Percentiles rank a stretch among this genome's conserved stretches.
Conservation (phyloP, 2,113 vertebrate genomes). For the Polyodon spathula region DNA sequence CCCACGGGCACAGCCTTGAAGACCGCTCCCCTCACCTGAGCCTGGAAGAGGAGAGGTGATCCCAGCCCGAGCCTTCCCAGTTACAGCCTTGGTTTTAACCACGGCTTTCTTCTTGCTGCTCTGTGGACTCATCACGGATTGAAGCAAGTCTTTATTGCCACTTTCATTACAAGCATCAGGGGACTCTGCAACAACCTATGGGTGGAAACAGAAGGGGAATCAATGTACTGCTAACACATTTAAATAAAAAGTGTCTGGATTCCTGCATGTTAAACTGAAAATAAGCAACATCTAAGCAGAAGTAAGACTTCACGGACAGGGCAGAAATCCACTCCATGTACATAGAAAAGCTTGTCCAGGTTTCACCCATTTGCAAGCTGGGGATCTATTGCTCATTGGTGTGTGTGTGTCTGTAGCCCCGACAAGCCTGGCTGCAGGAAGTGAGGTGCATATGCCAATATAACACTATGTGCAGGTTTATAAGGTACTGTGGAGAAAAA, state of each 20-base stretch:
- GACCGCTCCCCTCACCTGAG: constrained; percentile 49
- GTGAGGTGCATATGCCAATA: too few species aligned
- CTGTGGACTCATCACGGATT: constrained; percentile 65
- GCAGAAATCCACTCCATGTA: too few species aligned
- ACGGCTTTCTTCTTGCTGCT: constrained; percentile 67
- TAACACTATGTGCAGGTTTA: too few species aligned
- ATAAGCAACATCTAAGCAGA: too few species aligned
- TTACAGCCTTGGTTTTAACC: constrained; percentile 69
- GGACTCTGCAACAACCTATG: constrained; percentile 62
- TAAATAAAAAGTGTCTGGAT: not conserved
- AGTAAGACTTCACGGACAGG: too few species aligned
- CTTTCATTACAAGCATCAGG: constrained; percentile 60
- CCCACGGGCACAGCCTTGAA: not conserved
- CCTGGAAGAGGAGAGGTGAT: constrained; percentile 46
- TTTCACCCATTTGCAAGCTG: too few species aligned
- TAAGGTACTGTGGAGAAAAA: too few species aligned
- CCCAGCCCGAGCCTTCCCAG: constrained; percentile 40
- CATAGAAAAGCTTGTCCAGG: too few species aligned
- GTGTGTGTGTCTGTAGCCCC: too few species aligned
- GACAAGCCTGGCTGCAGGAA: too few species aligned
- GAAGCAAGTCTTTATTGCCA: constrained; percentile 60
- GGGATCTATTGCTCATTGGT: too few species aligned
- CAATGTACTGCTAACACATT: not conserved
- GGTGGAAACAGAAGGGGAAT: constrained; percentile 23
- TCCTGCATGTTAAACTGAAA: too few species aligned